phyloP scores from a whole-genome alignment of 2,888 invertebrate species.

The Himalopsyche anomala region DNA sequence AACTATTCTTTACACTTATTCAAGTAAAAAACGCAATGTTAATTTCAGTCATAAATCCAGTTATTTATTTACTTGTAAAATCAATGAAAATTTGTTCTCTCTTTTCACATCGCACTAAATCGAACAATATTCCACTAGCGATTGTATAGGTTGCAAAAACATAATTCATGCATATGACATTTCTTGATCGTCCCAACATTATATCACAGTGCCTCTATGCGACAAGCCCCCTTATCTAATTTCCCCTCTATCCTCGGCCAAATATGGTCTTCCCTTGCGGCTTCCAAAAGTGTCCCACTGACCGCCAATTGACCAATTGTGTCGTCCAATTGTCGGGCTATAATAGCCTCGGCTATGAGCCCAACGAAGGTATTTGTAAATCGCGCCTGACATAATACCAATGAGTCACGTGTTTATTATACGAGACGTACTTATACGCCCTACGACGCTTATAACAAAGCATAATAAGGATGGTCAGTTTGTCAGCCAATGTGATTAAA shows the following conservation, averaged over 20 bases:
- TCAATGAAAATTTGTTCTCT: too few relatives aligned
- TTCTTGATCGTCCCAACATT: neutral
- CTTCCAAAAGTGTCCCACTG: conserved; percentile 58
- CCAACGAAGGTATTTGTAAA: neutral
- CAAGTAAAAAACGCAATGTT: too few relatives aligned
- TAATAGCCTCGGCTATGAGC: conserved; percentile 16
- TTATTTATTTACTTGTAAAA: too few relatives aligned
- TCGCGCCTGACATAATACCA: neutral
- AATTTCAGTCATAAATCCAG: too few relatives aligned
- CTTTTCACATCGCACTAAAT: too few relatives aligned
- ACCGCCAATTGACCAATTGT: conserved; percentile 64
- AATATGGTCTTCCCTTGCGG: neutral
- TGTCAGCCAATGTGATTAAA: neutral
- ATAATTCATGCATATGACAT: neutral
- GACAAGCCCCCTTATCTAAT: conserved; percentile 36
- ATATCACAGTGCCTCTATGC: neutral
- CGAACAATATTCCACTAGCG: too few relatives aligned
- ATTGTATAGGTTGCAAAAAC: too few relatives aligned
- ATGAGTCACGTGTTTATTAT: neutral
- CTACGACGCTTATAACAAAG: neutral
- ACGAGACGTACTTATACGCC: neutral
- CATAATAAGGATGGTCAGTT: neutral
- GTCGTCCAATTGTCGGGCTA: neutral
- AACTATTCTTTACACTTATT: too few relatives aligned
- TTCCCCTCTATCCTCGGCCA: conserved; percentile 1